Evolutionary conservation across 2,113 vertebrate genomes (phyloP).

Genomic region (Neolamprologus sp.): DNA sequence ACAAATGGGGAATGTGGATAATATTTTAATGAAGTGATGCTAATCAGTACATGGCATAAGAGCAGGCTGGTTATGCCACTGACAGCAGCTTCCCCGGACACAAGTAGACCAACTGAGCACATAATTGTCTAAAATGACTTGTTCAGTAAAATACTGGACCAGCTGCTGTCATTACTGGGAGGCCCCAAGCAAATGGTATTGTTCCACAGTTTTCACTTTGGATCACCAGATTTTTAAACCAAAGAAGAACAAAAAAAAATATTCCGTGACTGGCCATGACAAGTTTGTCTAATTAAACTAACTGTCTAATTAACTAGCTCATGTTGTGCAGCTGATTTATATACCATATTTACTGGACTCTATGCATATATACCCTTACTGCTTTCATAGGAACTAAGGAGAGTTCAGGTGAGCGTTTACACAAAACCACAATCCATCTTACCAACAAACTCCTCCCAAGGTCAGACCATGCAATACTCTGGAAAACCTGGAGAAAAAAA

Average conservation of each 20-base stretch:
- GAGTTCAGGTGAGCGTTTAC: not conserved
- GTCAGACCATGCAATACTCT: not conserved
- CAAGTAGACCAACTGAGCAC: slow-evolving; percentile 29
- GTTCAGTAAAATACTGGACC: slow-evolving; percentile 42
- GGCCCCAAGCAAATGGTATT: slow-evolving; percentile 8
- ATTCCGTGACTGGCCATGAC: fast-evolving
- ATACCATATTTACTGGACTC: not conserved
- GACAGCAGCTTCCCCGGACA: slow-evolving; percentile 26
- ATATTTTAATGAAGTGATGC: slow-evolving; percentile 67
- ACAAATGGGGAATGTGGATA: slow-evolving; percentile 31
- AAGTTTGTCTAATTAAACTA: not conserved
- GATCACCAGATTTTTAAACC: not conserved
- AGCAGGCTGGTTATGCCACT: slow-evolving; percentile 33
- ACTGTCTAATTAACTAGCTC: fast-evolving
- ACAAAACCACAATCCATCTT: not conserved
- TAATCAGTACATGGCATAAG: slow-evolving; percentile 62
- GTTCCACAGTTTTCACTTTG: slow-evolving; percentile 19
- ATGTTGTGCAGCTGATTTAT: not conserved
- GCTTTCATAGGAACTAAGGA: not conserved
- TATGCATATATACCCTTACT: not conserved
- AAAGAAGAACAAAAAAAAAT: not conserved
- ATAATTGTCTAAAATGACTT: slow-evolving; percentile 51
- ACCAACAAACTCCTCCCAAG: not conserved
- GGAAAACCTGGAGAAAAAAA: fast-evolving
- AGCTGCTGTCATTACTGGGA: slow-evolving; percentile 29